Base-by-base conservation (phyloP, 2,113 vertebrate genomes). In the Rhinichthys klamathensis region DNA sequence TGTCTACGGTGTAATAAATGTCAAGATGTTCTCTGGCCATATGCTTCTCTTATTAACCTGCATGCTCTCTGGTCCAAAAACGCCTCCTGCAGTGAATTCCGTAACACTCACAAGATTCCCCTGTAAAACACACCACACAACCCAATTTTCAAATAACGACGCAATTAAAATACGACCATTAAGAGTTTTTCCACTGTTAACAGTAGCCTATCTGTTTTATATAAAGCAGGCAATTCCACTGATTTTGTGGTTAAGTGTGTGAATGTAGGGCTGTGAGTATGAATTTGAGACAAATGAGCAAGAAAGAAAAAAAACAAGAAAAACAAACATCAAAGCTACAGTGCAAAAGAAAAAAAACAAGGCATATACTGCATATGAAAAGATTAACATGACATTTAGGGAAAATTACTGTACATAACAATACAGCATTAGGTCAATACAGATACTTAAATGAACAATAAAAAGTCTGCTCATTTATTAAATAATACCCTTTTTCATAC, bases 121-220 rank as follows among this genome's bases (percentile, higher is more conserved):
- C 73, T 58, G 69, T 73, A 82, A 83, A 85, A 82, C 49, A 83
- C 56, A 83, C 84, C 84, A 51, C 80, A 78, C 67, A 76, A 75
- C 11, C 51, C 49, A 73, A 70, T 78, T 41, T 76, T 65, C 60
- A 38, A 83, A 73, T 56, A 83, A 82, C 73, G 76, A 87, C 56
- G 44, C 61, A 81, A 85, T 80, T 83, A 89, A 85, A 69, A 38
- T 56, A 56, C 60, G 69, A 79, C 84, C 79, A 86, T 86, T 84
- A 86, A 61, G n/a, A 69, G 27, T 70, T 83, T 87, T 87, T 87
- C 84, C 84, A 77, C 85, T 80, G 49, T 75, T 60, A 78, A 72
- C 67, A 61, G 72, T 44, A 73, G 41, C 76, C 85, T 58, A 72
- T 41, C 58, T 78, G 56, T 74, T 83, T 86, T 65, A 61, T 16